Evolutionary conservation across 2,888 invertebrate species (phyloP).

Genomic region (Anthophora plumipes): DNA sequence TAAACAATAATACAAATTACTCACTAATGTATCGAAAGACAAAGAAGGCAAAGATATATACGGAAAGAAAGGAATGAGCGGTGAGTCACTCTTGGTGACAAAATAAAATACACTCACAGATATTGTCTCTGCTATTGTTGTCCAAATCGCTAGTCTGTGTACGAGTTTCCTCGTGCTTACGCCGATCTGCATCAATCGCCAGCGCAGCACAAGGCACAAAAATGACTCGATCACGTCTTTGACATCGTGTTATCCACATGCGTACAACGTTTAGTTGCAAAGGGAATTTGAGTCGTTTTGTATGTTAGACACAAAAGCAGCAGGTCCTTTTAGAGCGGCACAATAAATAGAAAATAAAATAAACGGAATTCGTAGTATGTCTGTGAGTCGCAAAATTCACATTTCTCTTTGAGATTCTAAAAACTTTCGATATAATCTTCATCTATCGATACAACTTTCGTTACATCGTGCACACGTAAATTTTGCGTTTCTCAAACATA

Average conservation of each 20-base stretch:
- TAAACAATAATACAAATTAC: neutral
- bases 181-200: slow-evolving; percentile 78
- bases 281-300: slow-evolving; percentile 55
- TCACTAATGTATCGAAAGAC: slow-evolving; percentile 27
- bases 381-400: slow-evolving; percentile 54
- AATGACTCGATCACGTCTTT: slow-evolving; percentile 75
- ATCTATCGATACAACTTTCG: neutral
- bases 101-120: slow-evolving; percentile 76
- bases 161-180: slow-evolving; percentile 80
- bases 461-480: slow-evolving; percentile 6
- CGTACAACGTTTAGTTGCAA: slow-evolving; percentile 60
- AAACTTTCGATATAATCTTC: no score
- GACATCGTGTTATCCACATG: slow-evolving; percentile 60
- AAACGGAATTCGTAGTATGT: slow-evolving; percentile 54
- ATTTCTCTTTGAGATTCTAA: no score
- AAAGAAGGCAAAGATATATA: no score
- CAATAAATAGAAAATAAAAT: slow-evolving; percentile 61
- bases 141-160: slow-evolving; percentile 81
- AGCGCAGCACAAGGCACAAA: slow-evolving; percentile 80
- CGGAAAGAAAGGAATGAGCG: slow-evolving; percentile 26
- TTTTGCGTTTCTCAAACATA: slow-evolving; percentile 61
- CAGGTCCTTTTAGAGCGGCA: slow-evolving; percentile 66
- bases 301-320: slow-evolving; percentile 61
- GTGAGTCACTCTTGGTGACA: slow-evolving; percentile 31
- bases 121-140: slow-evolving; percentile 79